A percentile compares a stretch with the other conserved stretches of the same genome.
These are phyloP conservation scores for Eristalinus aeneus DNA, from an alignment of 2,888 invertebrate species.

Conservation along the genomic window DNA sequence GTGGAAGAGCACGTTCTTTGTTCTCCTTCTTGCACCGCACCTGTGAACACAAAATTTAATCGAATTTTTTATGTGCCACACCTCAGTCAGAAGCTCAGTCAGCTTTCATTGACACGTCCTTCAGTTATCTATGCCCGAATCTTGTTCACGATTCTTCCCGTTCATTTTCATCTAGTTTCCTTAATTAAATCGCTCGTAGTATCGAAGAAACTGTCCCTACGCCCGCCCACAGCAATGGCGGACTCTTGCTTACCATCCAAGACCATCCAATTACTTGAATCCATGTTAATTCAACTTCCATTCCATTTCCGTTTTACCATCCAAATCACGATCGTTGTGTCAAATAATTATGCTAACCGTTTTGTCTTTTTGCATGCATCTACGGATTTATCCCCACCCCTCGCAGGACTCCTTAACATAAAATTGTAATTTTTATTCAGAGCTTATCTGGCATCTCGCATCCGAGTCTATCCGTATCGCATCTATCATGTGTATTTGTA, in stretches of 20 bases:
- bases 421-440: slow-evolving; percentile 71
- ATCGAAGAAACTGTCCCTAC: slow-evolving; percentile 2
- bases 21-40: background rate
- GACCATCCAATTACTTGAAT: slow-evolving; percentile 68
- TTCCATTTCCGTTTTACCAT: slow-evolving; percentile 47
- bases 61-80: background rate
- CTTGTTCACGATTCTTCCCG: background rate
- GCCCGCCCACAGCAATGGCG: background rate
- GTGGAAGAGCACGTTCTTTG: too few species aligned
- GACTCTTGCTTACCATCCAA: slow-evolving; percentile 9
- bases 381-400: slow-evolving; percentile 25
- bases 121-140: background rate
- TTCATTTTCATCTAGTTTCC: slow-evolving; percentile 29
- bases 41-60: slow-evolving; percentile 3
- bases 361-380: slow-evolving; percentile 61
- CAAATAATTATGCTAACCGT: slow-evolving; percentile 67
- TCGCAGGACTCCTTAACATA: slow-evolving; percentile 41
- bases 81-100: background rate
- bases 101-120: background rate
- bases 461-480: slow-evolving; percentile 48
- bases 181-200: slow-evolving; percentile 56
- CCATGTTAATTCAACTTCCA: slow-evolving; percentile 63
- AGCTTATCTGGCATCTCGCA: slow-evolving; percentile 65
- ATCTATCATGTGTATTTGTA: slow-evolving; percentile 6
- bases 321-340: slow-evolving; percentile 70